Percentiles rank a stretch among this genome's conserved stretches.
Evolutionary conservation across 2,113 vertebrate species (phyloP).

Genomic region (Micromys minutus): DNA sequence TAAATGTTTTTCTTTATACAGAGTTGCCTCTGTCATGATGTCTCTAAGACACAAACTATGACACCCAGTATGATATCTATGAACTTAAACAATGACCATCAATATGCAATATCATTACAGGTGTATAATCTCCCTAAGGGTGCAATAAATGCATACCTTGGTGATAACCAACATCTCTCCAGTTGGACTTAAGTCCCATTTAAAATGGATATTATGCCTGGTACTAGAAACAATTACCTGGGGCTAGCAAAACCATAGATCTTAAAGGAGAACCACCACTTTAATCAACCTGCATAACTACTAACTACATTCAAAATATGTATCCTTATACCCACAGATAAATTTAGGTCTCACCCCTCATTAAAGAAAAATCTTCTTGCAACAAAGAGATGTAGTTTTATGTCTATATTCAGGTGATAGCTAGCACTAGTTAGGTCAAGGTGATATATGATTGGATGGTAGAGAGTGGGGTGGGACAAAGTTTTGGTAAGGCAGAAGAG

Average conservation of each 20-base stretch:
- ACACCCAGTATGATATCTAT: not conserved
- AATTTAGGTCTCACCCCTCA: not conserved
- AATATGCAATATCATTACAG: not conserved
- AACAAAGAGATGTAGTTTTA: too few relatives aligned
- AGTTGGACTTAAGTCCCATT: not conserved
- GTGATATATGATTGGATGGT: too few relatives aligned
- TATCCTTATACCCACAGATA: not conserved
- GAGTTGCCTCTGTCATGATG: too few relatives aligned
- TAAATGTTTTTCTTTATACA: too few relatives aligned
- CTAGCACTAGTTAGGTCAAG: too few relatives aligned
- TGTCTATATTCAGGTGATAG: too few relatives aligned
- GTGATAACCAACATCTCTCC: not conserved
- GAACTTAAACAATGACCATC: too few relatives aligned
- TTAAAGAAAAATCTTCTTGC: not conserved
- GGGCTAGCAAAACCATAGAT: not conserved
- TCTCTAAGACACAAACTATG: too few relatives aligned
- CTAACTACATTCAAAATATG: not conserved
- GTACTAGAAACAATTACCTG: not conserved
- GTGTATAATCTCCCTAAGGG: not conserved
- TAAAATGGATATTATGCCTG: not conserved
- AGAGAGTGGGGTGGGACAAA: too few relatives aligned
- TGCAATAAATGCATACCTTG: not conserved
- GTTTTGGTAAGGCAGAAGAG: too few relatives aligned
- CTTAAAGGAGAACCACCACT: not conserved
- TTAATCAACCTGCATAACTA: not conserved